These are phyloP conservation scores for Heliconius charithonia DNA, from an alignment of 2,888 invertebrate species.

Conservation along the genomic window DNA sequence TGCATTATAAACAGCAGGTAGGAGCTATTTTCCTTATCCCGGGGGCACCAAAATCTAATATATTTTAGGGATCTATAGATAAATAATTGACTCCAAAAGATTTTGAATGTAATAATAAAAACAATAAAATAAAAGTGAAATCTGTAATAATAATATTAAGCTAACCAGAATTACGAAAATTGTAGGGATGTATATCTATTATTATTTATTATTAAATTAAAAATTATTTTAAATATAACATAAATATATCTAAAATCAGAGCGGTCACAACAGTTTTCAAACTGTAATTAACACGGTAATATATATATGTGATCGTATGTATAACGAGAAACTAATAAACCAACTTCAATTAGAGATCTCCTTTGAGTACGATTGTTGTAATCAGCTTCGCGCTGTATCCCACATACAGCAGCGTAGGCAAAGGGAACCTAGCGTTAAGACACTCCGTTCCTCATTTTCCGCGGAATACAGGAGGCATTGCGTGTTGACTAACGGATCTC, in stretches of 20 bases:
- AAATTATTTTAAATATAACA: no score
- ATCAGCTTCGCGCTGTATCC: no score
- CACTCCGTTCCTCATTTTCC: no score
- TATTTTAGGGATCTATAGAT: slow-evolving; percentile 45
- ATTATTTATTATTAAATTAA: background rate
- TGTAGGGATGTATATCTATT: background rate
- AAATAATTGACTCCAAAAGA: background rate
- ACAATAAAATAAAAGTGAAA: no score
- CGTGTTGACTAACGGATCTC: no score
- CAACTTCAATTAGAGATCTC: slow-evolving; percentile 65
- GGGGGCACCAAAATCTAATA: slow-evolving; percentile 47
- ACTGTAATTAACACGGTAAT: slow-evolving; percentile 55
- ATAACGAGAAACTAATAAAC: slow-evolving; percentile 60
- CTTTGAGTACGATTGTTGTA: slow-evolving; percentile 72
- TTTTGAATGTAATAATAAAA: background rate
- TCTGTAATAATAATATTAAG: background rate
- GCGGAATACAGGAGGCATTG: fast-evolving
- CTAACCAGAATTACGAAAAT: background rate
- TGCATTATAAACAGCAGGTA: slow-evolving; percentile 64
- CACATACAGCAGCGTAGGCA: no score
- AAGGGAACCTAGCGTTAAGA: no score
- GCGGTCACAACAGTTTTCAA: slow-evolving; percentile 52
- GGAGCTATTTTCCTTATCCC: slow-evolving; percentile 57
- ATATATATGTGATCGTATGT: slow-evolving; percentile 40
- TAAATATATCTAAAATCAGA: slow-evolving; percentile 6